Conservation (phyloP, 2,113 vertebrate species). For the Rattus rattus region DNA sequence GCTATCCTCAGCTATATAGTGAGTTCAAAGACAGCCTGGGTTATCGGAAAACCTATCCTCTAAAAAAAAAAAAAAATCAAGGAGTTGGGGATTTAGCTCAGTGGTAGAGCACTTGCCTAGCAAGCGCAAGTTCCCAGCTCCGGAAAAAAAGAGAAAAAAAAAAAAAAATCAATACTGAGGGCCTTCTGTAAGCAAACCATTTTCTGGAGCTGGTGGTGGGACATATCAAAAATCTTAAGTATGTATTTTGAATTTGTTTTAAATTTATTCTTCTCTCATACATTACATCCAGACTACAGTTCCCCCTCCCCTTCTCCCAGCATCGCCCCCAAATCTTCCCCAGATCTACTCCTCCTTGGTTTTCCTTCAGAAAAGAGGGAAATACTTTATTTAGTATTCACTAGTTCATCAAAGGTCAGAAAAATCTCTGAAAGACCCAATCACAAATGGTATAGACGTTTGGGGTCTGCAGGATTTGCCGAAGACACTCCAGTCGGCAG, state of each 20-base stretch:
- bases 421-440: not conserved
- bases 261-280: not conserved
- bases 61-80: not conserved
- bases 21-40: not conserved
- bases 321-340: not conserved
- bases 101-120: no score
- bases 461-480: not conserved
- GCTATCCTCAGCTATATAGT: not conserved
- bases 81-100: no score
- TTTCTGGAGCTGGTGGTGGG: not conserved
- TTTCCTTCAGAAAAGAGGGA: not conserved
- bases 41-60: not conserved
- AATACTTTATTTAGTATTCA: no score
- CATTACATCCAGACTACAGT: not conserved
- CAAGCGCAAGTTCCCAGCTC: no score
- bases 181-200: not conserved
- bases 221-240: not conserved
- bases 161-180: not conserved
- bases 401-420: not conserved
- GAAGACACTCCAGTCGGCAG: not conserved
- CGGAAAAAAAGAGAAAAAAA: no score
- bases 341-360: not conserved
- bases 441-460: not conserved
- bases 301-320: not conserved
- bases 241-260: not conserved